Evolutionary conservation across 2,888 invertebrate species (phyloP), one percentile per base, ranked within the genome.

Genomic region (Pyrrhia umbra): DNA sequence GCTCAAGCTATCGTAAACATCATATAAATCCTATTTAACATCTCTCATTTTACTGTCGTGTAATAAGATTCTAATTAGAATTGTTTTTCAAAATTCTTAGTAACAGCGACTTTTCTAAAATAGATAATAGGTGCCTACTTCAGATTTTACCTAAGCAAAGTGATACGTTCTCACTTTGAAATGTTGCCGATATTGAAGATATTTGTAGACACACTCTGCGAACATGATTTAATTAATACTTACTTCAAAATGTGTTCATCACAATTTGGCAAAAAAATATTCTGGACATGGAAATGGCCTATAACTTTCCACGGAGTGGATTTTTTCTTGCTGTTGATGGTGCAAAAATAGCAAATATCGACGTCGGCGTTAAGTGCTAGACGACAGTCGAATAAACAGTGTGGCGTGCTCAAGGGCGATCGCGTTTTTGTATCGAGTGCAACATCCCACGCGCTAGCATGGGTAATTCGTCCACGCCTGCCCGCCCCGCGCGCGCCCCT

Each of bases 361-460:
- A 92, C 90, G 90, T 85, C 84, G 87, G 90, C 87, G 88, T 85
- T 93, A 94, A 94, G 94, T 94, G 94, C 90, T 93, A 92, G 90
- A 93, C 90, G 94, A 94, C 93, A 94, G 92, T 90, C 88, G 87
- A 85, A 90, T 94, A 94, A 94, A 94, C 95, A 94, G 82, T 80
- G 77, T 82, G 85, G 84, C 82, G 70, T 64, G 81, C 86, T 91
- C 93, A 93, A 93, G 94, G 93, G 87, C 92, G 83, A 64, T 64
- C 79, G 80, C 78, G 83, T 89, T 90, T 92, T 89, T 90, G 85
- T 88, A 87, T 82, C 83, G 73, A 82, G 68, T 81, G 82, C 84
- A 85, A 68, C 85, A 75, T 77, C 88, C 87, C 87, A 87, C 87
- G 85, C 86, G 67, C 20, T 64, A 46, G 65, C 49, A 60, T 52